A percentile compares a stretch with the other conserved stretches of the same genome.
phyloP scores from a whole-genome alignment of 2,113 vertebrate species.

The Parotia lawesii region DNA sequence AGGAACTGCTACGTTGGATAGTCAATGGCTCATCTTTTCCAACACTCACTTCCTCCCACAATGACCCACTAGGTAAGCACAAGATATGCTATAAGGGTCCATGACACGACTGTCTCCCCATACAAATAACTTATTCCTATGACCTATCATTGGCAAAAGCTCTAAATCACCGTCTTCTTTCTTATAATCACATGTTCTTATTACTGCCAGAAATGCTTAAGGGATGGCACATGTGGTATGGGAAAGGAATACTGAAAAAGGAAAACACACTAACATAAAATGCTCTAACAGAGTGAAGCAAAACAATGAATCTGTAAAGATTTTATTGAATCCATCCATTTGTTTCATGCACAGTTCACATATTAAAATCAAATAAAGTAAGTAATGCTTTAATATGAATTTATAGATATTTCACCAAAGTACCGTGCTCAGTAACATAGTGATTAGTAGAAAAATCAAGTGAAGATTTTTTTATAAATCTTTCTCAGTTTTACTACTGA shows the following conservation, averaged over 20 bases:
- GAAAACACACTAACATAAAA: not conserved
- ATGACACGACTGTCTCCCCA: not conserved
- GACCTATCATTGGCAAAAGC: not conserved
- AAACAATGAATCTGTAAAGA: not conserved
- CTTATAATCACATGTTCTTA: not conserved
- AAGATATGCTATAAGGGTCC: not conserved
- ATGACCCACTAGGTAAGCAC: not conserved
- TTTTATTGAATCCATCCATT: not conserved
- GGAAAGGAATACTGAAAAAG: not conserved
- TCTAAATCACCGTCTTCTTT: not conserved
- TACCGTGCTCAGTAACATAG: not conserved
- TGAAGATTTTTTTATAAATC: not conserved
- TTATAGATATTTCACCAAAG: not conserved
- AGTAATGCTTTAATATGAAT: not conserved
- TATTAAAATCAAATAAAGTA: not conserved
- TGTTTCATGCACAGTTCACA: not conserved
- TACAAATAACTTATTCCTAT: not conserved
- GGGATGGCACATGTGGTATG: not conserved
- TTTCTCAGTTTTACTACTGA: not conserved
- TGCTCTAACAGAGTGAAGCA: not conserved
- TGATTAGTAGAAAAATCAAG: not conserved
- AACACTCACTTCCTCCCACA: not conserved
- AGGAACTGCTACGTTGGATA: rapidly evolving
- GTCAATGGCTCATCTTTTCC: not conserved
- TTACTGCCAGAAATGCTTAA: not conserved